Evolutionary conservation across 1,140 invertebrate species (phyloP), one percentile per base, ranked within the genome.

Genomic region (Drosophila sp.): DNA sequence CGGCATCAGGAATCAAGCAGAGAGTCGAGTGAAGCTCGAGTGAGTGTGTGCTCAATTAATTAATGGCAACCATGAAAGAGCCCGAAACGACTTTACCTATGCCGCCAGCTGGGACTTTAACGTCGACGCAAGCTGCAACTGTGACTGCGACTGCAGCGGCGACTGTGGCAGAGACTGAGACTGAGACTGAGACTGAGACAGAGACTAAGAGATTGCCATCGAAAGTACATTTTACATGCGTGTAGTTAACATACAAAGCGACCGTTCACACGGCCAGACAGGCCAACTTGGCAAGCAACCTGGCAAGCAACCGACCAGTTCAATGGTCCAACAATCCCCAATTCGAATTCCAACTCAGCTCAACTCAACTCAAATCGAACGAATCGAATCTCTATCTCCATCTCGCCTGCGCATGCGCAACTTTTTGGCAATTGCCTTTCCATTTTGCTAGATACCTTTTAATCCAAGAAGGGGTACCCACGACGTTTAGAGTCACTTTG

Each of bases 211-310:
- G 82, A 86, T 87, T 69, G 75, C 72, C 89, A 87, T 87, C 82
- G 82, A 87, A 87, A 89, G 83, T 87, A 87, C 83, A 76, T 87
- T 86, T 73, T 89, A 82, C 78, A 87, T 87, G 82, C 82, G 82
- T 87, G 82, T 87, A 87, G 83, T 89, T 87, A 78, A 87, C 83
- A 82, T 86, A 87, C 74, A 81, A 83, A 78, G 57, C 73, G 79
- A 75, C 70, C 79, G 79, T 82, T 82, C 79, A 82, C 79, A 82
- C 79, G 79, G 80, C 79, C 78, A 66, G 51, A 48, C 29, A 32
- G 25, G 27, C 25, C 9, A 48, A 25, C 14, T 51, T 25, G 7
- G 3, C 41, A 45, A 11, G 27, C 51, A 56, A 29, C 72, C 16
- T 7, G 27, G 27, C 46, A 4, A 50, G 13, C 46, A 48, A 27